Evolutionary conservation across 2,113 vertebrate species (phyloP), one percentile per base, ranked within the genome.

Genomic region (Tupaia tana): DNA sequence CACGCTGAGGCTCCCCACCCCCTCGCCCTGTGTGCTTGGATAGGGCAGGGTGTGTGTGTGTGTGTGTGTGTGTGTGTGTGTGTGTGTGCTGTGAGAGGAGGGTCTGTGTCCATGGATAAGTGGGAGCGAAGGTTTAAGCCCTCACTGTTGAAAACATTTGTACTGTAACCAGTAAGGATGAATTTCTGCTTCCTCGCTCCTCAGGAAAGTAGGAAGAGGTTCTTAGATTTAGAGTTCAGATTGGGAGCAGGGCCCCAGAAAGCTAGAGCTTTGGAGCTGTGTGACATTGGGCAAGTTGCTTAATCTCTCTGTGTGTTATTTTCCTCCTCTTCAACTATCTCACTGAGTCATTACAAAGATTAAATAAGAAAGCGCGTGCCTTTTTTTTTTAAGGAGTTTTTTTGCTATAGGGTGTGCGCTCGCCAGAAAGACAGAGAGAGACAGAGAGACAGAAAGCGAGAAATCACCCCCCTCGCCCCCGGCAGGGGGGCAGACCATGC

Each of bases 11-110:
- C 20, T 59, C 74, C 13, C 29, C 31, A 2, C 27, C 25, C 14
- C 25, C 31, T 56, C 10, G 19, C 34, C n/a, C 34, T 29, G 85
- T 1, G 24, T 29, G 5, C 14, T 18, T 0, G 3, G 34, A 19
- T 0, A 1, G 14, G 56, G 12, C n/a, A 11, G 16, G 19, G 54
- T 16, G 31, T 25, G 78, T 3, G 3, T 0, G 5, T 63, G 56
- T 22, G 56, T 3, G 6, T 61, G 11, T 63, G n/a, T 34, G 6
- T n/a, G 25, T 22, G 15, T 54, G 58, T 34, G 82, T 11, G 14
- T 15, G 29, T 24, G 20, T 31, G 69, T 78, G 79, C 43, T 2
- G 2, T 34, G 61, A 25, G 71, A 27, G n/a, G 54, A 15, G 27
- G 69, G 70, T 4, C 0, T 4, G 9, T 31, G 22, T n/a, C 67